Conservation (phyloP, 2,797 vertebrate species). For the Poecile montanus region DNA sequence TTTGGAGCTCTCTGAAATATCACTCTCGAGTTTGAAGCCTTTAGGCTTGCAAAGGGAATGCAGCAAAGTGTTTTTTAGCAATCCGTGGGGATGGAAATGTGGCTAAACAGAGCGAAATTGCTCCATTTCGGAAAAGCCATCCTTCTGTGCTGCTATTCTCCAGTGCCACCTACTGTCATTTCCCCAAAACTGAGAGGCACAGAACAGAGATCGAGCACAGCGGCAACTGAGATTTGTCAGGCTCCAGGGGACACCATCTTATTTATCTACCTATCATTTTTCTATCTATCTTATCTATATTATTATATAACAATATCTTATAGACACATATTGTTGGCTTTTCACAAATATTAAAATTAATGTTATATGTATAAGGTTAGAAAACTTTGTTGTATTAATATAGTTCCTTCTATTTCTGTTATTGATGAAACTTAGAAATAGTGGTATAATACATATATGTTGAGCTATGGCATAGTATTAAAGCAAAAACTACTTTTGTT, state of each 20-base stretch:
- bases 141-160: conserved; percentile 28
- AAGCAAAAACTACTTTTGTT: too few relatives aligned
- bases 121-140: neutral
- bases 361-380: too few relatives aligned
- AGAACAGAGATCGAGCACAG: neutral
- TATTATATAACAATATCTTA: too few relatives aligned
- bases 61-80: neutral
- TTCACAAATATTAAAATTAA: too few relatives aligned
- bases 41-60: neutral
- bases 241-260: neutral
- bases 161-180: conserved; percentile 72
- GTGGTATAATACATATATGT: too few relatives aligned
- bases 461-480: too few relatives aligned
- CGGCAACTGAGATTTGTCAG: neutral
- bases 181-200: neutral
- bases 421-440: too few relatives aligned
- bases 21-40: neutral
- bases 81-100: neutral
- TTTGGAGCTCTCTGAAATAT: neutral
- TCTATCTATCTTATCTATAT: too few relatives aligned
- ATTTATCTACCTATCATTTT: too few relatives aligned
- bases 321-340: too few relatives aligned
- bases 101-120: neutral
- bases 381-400: too few relatives aligned
- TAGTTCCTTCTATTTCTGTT: too few relatives aligned